Evolutionary conservation across 2,888 invertebrate genomes (phyloP), one percentile per base, ranked within the genome.

Genomic region (Odontocerum albicorne): DNA sequence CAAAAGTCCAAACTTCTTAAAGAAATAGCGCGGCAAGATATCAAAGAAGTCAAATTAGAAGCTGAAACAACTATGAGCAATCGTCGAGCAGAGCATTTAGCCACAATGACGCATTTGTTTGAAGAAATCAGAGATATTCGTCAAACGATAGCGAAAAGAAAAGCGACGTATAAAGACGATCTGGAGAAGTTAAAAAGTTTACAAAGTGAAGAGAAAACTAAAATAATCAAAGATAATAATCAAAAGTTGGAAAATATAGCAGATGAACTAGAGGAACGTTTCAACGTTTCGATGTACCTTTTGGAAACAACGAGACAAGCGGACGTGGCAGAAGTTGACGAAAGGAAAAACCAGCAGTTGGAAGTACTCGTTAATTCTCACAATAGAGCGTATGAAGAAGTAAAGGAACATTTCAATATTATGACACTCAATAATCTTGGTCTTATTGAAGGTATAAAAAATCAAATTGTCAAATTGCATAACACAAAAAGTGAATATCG

Each of bases 401-500:
- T 96, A 75, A 95, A 95, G 70, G 91, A 88, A 70, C 96, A 96
- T 73, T 96, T 96, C 67, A 95, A 94, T 66, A 93, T 95, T 65
- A 94, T 96, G 49, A 94, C 94, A 0, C 75, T 93, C 8, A 96
- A 96, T 70, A 96, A 96, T 72, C 77, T 96, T 62, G 90, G 93
- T 0, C 72, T 92, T n/a, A 90, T 92, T 44, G 85, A 86, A 64
- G 87, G 86, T 60, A 73, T 92, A 36, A 96, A 95, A 77, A 85
- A 66, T 22, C 74, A 76, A 64, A 75, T 76, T 82, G 90, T 90
- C 65, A 88, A 90, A 66, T 85, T 91, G 82, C 87, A 89, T 66
- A 80, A 84, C 45, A 73, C 87, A 47, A 85, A 87, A 64, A 87
- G 85, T 65, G 84, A 90, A 62, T 88, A 92, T 13, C 92, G 92